Evolutionary conservation across 30 jellyfish, hydroid and myxozoan genomes (phyloP).

Genomic region (Turritopsis rubra): DNA sequence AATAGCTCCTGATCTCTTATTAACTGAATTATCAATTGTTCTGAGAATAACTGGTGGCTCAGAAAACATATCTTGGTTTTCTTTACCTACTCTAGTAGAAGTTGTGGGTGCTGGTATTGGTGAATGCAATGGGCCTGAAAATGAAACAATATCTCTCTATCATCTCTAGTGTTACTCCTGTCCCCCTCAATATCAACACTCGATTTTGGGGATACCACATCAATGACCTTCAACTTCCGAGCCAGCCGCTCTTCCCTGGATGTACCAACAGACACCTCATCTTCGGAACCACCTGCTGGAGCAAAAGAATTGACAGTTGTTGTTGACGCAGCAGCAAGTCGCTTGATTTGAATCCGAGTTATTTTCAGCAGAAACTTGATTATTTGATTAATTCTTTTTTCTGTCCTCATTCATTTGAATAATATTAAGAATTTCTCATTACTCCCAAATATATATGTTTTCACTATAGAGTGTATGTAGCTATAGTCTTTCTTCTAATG

Average conservation of each 20-base stretch:
- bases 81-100: not conserved
- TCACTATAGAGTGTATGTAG: no score
- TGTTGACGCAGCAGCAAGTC: not conserved
- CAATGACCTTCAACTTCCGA: slow-evolving; percentile 62
- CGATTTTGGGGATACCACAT: slow-evolving; percentile 68
- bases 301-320: not conserved
- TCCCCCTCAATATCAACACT: slow-evolving; percentile 51
- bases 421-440: not conserved
- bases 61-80: slow-evolving; percentile 4
- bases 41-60: not conserved
- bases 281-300: slow-evolving; percentile 1
- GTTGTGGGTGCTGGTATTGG: slow-evolving; percentile 22
- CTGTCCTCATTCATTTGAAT: not conserved
- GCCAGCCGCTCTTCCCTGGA: slow-evolving; percentile 81
- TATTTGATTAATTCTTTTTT: not conserved
- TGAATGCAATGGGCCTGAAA: slow-evolving; percentile 7
- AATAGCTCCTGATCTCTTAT: not conserved
- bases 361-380: not conserved
- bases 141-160: not conserved
- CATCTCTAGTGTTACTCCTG: not conserved
- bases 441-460: no score
- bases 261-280: slow-evolving; percentile 36
- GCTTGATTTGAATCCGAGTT: not conserved
- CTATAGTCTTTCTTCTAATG: no score
- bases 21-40: not conserved